Evolutionary conservation across 2,888 invertebrate species (phyloP).

Genomic region (Lottia scabra): DNA sequence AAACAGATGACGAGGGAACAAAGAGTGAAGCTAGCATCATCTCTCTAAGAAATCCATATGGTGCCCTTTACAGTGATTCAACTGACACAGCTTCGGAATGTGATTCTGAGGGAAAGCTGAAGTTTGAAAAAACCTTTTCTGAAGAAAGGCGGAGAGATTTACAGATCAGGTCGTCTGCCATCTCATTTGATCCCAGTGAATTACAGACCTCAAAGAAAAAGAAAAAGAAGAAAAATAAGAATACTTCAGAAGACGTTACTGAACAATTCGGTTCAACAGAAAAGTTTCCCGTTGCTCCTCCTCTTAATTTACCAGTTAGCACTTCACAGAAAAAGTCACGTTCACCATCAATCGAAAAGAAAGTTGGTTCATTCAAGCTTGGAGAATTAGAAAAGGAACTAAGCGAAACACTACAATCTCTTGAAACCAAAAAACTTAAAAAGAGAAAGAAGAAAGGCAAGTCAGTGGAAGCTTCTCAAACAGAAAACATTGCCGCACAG

Average conservation of each 20-base stretch:
- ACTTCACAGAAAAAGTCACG: background rate
- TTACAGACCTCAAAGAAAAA: background rate
- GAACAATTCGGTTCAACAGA: background rate
- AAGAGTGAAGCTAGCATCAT: background rate
- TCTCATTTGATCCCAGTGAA: background rate
- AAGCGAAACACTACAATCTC: background rate
- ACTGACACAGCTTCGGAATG: slow-evolving; percentile 19
- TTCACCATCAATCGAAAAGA: background rate
- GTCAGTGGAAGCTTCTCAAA: too few species aligned
- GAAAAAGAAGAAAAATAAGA: slow-evolving; percentile 1
- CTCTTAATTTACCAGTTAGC: background rate
- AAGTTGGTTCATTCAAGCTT: background rate
- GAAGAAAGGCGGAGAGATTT: background rate
- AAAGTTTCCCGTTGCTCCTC: background rate
- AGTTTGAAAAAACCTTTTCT: background rate
- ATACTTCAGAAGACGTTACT: background rate
- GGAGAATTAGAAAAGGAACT: background rate
- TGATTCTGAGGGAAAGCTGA: slow-evolving; percentile 1
- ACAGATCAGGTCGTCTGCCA: background rate
- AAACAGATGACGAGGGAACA: slow-evolving; percentile 14
- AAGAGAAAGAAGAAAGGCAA: background rate
- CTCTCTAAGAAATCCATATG: slow-evolving; percentile 16
- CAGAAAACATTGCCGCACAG: too few species aligned
- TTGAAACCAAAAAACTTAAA: background rate
- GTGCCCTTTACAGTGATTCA: slow-evolving; percentile 12